Conservation (phyloP, 2,888 invertebrate species). For the Latheticus oryzae region DNA sequence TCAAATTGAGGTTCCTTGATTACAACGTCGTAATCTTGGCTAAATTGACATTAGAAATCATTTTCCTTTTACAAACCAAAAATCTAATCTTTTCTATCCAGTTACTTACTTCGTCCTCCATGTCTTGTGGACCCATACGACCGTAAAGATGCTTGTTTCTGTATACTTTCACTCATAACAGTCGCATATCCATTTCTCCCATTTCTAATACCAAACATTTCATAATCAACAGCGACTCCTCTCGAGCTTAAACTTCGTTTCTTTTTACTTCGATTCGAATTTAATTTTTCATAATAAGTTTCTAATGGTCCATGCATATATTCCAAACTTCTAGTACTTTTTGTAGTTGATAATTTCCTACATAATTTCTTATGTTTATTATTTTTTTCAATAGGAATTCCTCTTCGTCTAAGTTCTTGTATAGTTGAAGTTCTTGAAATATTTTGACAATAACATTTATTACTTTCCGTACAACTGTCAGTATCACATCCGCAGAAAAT, state of each 20-base stretch:
- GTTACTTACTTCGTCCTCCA: slow-evolving; percentile 46
- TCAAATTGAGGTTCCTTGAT: no score
- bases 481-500: slow-evolving; percentile 84
- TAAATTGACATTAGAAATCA: no score
- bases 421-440: slow-evolving; percentile 56
- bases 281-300: slow-evolving; percentile 67
- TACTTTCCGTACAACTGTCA: slow-evolving; percentile 87
- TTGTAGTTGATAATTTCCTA: slow-evolving; percentile 62
- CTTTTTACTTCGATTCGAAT: slow-evolving; percentile 12
- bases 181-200: slow-evolving; percentile 62
- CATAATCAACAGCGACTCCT: slow-evolving; percentile 72
- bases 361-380: slow-evolving; percentile 60
- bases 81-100: no score
- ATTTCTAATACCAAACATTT: slow-evolving; percentile 71
- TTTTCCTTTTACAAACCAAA: no score
- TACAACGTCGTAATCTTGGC: no score
- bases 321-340: slow-evolving; percentile 67
- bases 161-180: slow-evolving; percentile 54
- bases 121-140: slow-evolving; percentile 49
- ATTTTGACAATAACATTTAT: slow-evolving; percentile 85
- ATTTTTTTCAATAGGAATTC: slow-evolving; percentile 64
- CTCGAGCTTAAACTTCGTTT: no score
- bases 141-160: slow-evolving; percentile 51
- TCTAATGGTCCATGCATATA: slow-evolving; percentile 69
- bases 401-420: slow-evolving; percentile 67